phyloP scores from a whole-genome alignment of 2,888 invertebrate genomes.

The Dione vanillae region DNA sequence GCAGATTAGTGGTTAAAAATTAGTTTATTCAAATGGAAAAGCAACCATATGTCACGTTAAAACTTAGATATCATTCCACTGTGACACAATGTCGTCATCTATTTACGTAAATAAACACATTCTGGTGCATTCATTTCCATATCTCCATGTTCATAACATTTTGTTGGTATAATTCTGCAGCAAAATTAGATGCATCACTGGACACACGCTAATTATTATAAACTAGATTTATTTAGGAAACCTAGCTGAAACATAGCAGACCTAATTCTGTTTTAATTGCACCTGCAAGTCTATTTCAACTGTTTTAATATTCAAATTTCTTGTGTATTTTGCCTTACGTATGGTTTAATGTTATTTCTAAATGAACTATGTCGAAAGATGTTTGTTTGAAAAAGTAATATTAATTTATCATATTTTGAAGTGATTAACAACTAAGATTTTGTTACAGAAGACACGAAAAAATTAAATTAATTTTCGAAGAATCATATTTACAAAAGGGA shows the following conservation, averaged over 20 bases:
- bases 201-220: slow-evolving; percentile 38
- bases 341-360: not conserved
- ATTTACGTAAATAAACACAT: slow-evolving; percentile 41
- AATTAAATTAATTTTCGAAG: slow-evolving; percentile 92
- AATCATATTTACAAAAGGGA: slow-evolving; percentile 90
- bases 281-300: slow-evolving; percentile 7
- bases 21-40: too few relatives aligned
- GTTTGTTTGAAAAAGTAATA: too few relatives aligned
- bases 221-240: slow-evolving; percentile 33
- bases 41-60: too few relatives aligned
- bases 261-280: slow-evolving; percentile 22
- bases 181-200: slow-evolving; percentile 42
- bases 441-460: slow-evolving; percentile 88
- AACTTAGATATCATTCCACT: too few relatives aligned
- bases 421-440: too few relatives aligned
- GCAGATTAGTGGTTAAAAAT: too few relatives aligned
- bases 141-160: slow-evolving; percentile 40
- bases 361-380: too few relatives aligned
- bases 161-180: slow-evolving; percentile 35
- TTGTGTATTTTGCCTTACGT: not conserved
- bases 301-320: slow-evolving; percentile 10
- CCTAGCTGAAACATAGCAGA: slow-evolving; percentile 1
- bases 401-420: too few relatives aligned
- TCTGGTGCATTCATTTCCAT: slow-evolving; percentile 30
- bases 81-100: not conserved